Conservation (phyloP, 1,140 invertebrate genomes). For the Bombus waltoni region DNA sequence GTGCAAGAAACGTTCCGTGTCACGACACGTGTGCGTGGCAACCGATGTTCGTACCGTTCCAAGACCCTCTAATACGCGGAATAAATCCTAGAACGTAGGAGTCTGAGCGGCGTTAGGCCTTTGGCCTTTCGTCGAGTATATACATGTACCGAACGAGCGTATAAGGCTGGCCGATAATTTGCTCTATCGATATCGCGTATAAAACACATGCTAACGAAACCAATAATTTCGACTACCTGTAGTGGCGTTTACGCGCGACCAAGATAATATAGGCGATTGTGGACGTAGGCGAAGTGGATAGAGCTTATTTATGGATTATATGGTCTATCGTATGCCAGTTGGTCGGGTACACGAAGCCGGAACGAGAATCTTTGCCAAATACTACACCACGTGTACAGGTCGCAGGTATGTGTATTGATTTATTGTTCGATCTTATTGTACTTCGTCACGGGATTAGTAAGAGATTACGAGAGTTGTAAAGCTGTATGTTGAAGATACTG, state of each 20-base stretch:
- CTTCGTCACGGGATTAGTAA: not conserved
- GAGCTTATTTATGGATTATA: constrained; percentile 76
- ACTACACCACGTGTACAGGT: constrained; percentile 42
- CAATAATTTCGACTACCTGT: constrained; percentile 34
- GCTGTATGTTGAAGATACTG: not conserved
- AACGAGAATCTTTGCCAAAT: constrained; percentile 49
- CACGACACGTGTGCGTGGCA: constrained; percentile 17
- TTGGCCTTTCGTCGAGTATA: constrained; percentile 73
- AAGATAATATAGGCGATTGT: not conserved
- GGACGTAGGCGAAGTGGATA: constrained; percentile 36
- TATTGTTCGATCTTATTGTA: not conserved
- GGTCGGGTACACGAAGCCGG: constrained; percentile 12
- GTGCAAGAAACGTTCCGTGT: constrained; percentile 8
- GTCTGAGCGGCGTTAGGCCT: constrained; percentile 64
- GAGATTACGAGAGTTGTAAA: not conserved
- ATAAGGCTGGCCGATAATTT: not conserved
- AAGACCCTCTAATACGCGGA: constrained; percentile 66
- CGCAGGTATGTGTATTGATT: constrained; percentile 25
- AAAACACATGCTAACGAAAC: not conserved
- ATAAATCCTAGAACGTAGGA: constrained; percentile 56
- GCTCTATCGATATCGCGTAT: not conserved
- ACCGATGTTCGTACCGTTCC: constrained; percentile 46
- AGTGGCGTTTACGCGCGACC: constrained; percentile 4
- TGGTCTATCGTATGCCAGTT: constrained; percentile 65
- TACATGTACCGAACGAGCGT: not conserved